Evolutionary conservation across 2,797 vertebrate genomes (phyloP).

Genomic region (Acipenser transmontanus): DNA sequence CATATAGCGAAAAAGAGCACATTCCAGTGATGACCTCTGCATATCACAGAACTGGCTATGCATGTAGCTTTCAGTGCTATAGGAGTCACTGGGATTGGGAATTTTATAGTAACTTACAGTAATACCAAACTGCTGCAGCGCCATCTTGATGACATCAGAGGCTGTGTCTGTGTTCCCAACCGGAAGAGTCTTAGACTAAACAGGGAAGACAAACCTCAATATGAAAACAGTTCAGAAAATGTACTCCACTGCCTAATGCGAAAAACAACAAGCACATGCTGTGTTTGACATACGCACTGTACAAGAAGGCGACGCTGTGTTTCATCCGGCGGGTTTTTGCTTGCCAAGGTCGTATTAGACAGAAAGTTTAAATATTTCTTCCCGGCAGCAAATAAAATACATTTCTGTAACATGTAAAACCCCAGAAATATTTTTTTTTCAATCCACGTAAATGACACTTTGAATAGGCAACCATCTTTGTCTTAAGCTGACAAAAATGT

Average conservation of each 20-base stretch:
- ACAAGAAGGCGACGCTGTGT: background rate
- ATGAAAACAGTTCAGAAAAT: conserved; percentile 1
- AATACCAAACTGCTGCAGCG: conserved; percentile 82
- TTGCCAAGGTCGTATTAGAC: no score
- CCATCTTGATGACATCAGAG: conserved; percentile 76
- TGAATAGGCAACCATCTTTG: no score
- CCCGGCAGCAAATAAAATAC: no score
- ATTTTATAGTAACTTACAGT: conserved; percentile 61
- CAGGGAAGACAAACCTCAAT: background rate
- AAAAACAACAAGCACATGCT: background rate
- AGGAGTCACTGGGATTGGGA: background rate
- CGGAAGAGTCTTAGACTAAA: conserved; percentile 81
- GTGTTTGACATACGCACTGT: background rate
- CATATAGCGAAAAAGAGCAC: background rate
- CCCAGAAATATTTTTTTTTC: no score
- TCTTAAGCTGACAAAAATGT: no score
- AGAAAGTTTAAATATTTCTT: no score
- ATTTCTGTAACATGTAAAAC: no score
- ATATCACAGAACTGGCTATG: no score
- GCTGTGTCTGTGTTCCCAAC: conserved; percentile 79
- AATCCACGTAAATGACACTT: no score
- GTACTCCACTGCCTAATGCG: background rate
- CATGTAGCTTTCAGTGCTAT: background rate
- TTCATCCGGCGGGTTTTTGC: no score
- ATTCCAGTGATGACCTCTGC: no score